Percentiles rank a stretch among this genome's conserved stretches.
These are phyloP conservation scores for Metallyticus violacea DNA, from an alignment of 2,888 invertebrate species.

Conservation along the genomic window DNA sequence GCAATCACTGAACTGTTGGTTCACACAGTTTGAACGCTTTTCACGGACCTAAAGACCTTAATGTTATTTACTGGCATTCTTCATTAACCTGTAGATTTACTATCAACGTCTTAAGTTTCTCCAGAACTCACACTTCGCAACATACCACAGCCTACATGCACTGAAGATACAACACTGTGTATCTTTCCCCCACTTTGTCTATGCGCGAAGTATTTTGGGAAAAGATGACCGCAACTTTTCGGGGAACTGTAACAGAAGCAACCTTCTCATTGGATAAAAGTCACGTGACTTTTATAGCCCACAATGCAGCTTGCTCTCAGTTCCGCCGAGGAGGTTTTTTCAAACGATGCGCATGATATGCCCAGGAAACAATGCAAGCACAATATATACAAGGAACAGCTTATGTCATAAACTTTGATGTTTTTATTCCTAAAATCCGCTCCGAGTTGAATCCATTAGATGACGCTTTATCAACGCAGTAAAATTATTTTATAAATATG, in stretches of 20 bases:
- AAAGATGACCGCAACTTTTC: slow-evolving; percentile 38
- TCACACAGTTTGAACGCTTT: slow-evolving; percentile 6
- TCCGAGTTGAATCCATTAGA: too few relatives aligned
- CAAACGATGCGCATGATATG: not conserved
- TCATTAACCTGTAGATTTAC: not conserved
- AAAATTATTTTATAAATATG: too few relatives aligned
- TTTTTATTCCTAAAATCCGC: too few relatives aligned
- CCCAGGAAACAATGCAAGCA: too few relatives aligned
- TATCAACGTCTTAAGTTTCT: not conserved
- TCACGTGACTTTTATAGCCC: not conserved
- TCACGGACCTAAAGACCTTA: slow-evolving; percentile 23
- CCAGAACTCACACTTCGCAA: not conserved
- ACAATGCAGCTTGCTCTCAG: not conserved
- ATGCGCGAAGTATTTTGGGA: slow-evolving; percentile 37
- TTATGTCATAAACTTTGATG: too few relatives aligned
- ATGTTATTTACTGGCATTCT: not conserved
- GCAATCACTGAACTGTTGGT: not conserved
- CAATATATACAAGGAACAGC: too few relatives aligned
- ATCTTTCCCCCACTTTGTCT: not conserved
- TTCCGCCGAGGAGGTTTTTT: not conserved
- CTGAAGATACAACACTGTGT: not conserved
- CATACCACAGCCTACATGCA: slow-evolving; percentile 18
- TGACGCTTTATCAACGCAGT: too few relatives aligned
- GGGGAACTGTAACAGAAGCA: slow-evolving; percentile 36
- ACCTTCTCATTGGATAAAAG: slow-evolving; percentile 34